phyloP scores from a whole-genome alignment of 1,140 invertebrate genomes.

The Eulimnadia texana region DNA sequence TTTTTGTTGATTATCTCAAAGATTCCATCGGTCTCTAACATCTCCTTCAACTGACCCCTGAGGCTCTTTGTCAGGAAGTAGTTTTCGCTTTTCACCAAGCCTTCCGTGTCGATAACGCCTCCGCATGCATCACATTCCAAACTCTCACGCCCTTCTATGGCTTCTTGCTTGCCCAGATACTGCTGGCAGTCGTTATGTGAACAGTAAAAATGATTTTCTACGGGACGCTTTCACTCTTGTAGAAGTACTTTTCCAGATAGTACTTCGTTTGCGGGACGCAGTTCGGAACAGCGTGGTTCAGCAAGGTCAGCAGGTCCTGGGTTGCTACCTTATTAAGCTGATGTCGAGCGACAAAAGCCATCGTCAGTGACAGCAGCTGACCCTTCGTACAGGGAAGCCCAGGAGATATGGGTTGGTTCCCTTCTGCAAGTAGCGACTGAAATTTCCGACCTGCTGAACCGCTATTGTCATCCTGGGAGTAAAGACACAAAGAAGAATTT shows the following conservation, averaged over 20 bases:
- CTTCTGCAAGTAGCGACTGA: too few species aligned
- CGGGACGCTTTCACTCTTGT: background rate
- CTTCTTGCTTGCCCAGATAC: background rate
- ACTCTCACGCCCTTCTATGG: background rate
- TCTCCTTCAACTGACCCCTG: background rate
- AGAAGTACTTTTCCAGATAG: background rate
- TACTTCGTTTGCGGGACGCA: background rate
- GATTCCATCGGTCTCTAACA: background rate
- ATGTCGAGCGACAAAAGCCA: background rate
- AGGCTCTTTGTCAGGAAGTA: background rate
- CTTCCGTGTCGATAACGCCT: background rate
- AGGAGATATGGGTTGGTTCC: background rate
- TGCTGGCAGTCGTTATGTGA: background rate
- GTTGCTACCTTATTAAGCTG: background rate
- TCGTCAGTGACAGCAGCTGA: background rate
- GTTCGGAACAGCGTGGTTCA: background rate
- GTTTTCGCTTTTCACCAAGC: background rate
- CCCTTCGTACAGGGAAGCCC: background rate
- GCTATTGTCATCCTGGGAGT: too few species aligned
- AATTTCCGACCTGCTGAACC: too few species aligned
- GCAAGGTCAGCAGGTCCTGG: background rate
- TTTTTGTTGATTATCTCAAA: background rate
- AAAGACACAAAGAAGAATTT: too few species aligned
- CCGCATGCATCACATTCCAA: background rate
- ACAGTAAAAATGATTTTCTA: conserved; percentile 8